Evolutionary conservation across 1,140 invertebrate species (phyloP).

Genomic region (Cydia pomonella): DNA sequence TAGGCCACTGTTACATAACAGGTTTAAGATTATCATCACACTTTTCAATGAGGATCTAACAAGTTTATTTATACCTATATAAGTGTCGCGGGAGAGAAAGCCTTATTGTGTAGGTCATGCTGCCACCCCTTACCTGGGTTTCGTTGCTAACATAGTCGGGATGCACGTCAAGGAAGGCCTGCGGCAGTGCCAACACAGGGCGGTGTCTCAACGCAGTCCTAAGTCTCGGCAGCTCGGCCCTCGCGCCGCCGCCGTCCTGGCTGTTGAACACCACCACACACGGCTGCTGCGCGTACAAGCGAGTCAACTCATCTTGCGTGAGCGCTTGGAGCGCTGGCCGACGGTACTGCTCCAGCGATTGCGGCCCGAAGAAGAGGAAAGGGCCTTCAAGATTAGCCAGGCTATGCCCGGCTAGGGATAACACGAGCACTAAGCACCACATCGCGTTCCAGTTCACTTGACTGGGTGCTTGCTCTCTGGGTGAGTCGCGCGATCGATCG

Average conservation of each 20-base stretch:
- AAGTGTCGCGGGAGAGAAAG: no score
- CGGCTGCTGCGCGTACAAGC: slow-evolving; percentile 69
- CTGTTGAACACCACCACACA: slow-evolving; percentile 79
- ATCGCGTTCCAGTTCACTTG: background rate
- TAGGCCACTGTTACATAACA: background rate
- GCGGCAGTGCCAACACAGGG: slow-evolving; percentile 75
- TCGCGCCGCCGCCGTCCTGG: slow-evolving; percentile 70
- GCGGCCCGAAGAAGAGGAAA: slow-evolving; percentile 81
- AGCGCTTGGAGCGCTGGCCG: slow-evolving; percentile 75
- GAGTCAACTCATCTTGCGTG: slow-evolving; percentile 74
- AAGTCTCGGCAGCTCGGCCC: slow-evolving; percentile 67
- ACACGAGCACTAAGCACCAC: background rate
- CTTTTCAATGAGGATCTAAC: no score
- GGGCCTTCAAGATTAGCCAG: slow-evolving; percentile 78
- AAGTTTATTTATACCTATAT: no score
- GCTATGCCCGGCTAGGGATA: slow-evolving; percentile 27
- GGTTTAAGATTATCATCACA: no score
- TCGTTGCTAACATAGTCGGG: slow-evolving; percentile 81
- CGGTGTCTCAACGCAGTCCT: slow-evolving; percentile 78
- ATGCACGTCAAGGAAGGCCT: slow-evolving; percentile 80
- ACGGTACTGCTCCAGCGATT: slow-evolving; percentile 70
- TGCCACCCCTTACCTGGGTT: no score
- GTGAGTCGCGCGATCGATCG: background rate
- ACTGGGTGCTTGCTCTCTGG: background rate
- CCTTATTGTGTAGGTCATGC: no score